Percentiles rank a stretch among this genome's conserved stretches.
These are phyloP conservation scores for Blastomussa wellsi DNA, from an alignment of 92 coral and sea anemone species.

Conservation along the genomic window DNA sequence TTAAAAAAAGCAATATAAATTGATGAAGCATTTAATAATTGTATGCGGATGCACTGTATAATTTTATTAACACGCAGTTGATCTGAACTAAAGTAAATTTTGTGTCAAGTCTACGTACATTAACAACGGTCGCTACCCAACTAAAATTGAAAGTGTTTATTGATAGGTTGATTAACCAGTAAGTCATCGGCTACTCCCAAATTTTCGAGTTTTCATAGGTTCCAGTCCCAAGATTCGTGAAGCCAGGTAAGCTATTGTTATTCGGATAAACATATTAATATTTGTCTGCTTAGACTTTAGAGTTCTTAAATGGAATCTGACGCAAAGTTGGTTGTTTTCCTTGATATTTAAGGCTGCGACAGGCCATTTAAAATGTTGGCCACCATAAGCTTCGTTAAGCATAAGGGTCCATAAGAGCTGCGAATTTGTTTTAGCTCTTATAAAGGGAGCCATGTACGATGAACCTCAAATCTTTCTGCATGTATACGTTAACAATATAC, in stretches of 20 bases:
- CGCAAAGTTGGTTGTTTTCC: background rate
- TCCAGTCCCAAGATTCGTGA: background rate
- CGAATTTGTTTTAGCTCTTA: background rate
- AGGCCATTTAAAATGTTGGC: background rate
- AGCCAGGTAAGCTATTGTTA: background rate
- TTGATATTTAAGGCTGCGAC: background rate
- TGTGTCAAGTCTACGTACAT: background rate
- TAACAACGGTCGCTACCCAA: background rate
- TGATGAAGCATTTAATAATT: background rate
- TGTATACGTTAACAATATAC: constrained; percentile 19
- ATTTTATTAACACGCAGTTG: background rate
- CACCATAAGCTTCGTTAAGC: constrained; percentile 13
- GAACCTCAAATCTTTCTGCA: constrained; percentile 8
- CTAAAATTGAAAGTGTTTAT: background rate
- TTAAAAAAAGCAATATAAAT: background rate
- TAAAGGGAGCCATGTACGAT: background rate
- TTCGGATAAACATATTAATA: background rate
- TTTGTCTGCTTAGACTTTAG: background rate
- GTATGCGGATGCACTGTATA: background rate
- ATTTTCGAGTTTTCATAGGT: background rate
- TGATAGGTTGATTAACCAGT: background rate
- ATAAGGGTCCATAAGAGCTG: constrained; percentile 17
- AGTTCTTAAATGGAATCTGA: background rate
- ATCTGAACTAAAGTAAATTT: background rate
- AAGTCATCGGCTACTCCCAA: background rate